Conservation (phyloP, 1,140 invertebrate species). For the Hylaeus volcanicus region DNA sequence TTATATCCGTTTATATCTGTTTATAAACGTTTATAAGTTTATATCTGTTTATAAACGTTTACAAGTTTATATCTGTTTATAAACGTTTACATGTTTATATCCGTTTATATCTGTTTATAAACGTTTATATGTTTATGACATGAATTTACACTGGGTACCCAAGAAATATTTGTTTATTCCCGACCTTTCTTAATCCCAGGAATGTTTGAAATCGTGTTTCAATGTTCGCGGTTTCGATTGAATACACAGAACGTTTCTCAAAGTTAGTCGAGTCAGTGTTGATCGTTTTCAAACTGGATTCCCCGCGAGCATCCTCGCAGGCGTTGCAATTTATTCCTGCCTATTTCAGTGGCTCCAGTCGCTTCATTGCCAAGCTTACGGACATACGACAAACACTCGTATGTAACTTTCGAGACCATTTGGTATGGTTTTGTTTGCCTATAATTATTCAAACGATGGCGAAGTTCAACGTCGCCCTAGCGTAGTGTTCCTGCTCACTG, state of each 20-base stretch:
- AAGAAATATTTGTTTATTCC: no score
- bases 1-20: no score
- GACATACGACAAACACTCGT: conserved; percentile 25
- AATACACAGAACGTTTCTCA: neutral
- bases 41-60: no score
- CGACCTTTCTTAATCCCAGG: no score
- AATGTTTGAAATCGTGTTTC: neutral
- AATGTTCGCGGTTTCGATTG: neutral
- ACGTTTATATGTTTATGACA: no score
- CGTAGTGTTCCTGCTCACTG: neutral
- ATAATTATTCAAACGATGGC: conserved; percentile 8
- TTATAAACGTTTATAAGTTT: no score
- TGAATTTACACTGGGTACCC: no score
- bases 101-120: no score
- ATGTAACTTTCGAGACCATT: conserved; percentile 10
- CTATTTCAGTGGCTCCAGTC: conserved; percentile 6
- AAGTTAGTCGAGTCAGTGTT: neutral
- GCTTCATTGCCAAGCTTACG: conserved; percentile 7
- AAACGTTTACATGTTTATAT: no score
- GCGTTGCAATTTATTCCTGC: conserved; percentile 23
- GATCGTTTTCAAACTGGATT: conserved; percentile 8
- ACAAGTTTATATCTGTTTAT: no score
- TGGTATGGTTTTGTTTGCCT: neutral
- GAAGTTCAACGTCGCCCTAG: neutral
- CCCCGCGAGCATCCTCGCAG: conserved; percentile 21